Conservation (phyloP, 1,140 invertebrate genomes). For the Drosophila nigromelanica region DNA sequence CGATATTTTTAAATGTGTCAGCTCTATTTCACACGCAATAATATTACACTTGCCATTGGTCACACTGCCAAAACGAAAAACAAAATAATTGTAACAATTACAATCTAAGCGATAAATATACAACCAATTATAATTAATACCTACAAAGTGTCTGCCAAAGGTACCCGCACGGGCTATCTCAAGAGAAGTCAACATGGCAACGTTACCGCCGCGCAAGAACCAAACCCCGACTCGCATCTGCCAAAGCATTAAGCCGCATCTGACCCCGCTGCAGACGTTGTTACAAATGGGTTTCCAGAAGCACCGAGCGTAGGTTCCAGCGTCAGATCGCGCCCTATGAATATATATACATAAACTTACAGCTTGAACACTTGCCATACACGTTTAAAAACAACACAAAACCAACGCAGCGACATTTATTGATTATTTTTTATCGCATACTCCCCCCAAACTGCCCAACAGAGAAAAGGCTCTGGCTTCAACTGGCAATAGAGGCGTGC, state of each 20-base stretch:
- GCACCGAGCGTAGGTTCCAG: conserved; percentile 91
- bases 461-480: conserved; percentile 95
- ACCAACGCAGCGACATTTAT: conserved; percentile 34
- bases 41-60: conserved; percentile 10
- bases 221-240: conserved; percentile 87
- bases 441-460: conserved; percentile 7
- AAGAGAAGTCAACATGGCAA: conserved; percentile 85
- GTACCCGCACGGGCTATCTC: neutral
- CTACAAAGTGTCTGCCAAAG: neutral
- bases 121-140: neutral
- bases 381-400: neutral
- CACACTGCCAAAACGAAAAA: conserved; percentile 42
- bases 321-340: neutral
- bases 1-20: neutral
- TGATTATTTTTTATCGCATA: conserved; percentile 57
- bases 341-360: neutral
- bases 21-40: neutral
- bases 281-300: conserved; percentile 94
- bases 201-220: conserved; percentile 88
- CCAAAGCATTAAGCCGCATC: conserved; percentile 89
- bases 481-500: conserved; percentile 93
- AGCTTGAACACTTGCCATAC: neutral
- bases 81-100: conserved; percentile 25
- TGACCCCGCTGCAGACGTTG: conserved; percentile 91
- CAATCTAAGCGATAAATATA: conserved; percentile 9